Evolutionary conservation across 2,888 invertebrate species (phyloP).

Genomic region (Polydesmus complanatus): DNA sequence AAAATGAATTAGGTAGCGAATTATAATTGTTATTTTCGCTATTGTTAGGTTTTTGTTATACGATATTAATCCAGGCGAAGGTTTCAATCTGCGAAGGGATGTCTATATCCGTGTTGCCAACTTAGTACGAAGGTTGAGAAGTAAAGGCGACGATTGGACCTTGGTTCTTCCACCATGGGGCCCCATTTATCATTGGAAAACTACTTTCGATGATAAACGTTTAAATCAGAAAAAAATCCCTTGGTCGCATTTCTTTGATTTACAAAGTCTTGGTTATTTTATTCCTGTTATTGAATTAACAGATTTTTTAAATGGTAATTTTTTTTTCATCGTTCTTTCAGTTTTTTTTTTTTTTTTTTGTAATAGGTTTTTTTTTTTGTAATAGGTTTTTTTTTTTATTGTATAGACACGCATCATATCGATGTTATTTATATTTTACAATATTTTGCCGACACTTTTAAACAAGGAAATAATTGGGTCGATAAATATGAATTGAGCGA

Average conservation of each 20-base stretch:
- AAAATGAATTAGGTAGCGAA: constrained; percentile 1
- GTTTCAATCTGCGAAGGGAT: constrained; percentile 90
- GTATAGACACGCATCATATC: constrained; percentile 39
- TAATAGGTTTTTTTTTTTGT: neutral
- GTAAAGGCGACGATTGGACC: constrained; percentile 36
- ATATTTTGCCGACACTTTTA: constrained; percentile 73
- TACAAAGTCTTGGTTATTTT: constrained; percentile 53
- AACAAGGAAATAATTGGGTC: constrained; percentile 55
- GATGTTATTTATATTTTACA: constrained; percentile 68
- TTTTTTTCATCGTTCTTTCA: no score
- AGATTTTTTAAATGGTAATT: constrained; percentile 53
- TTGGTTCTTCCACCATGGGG: constrained; percentile 77
- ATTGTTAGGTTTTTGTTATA: constrained; percentile 62
- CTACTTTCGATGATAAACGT: constrained; percentile 34
- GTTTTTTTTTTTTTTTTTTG: constrained; percentile 7
- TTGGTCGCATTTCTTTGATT: constrained; percentile 71
- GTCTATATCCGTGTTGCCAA: constrained; percentile 87
- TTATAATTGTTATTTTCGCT: no score
- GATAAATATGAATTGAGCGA: constrained; percentile 59
- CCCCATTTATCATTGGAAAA: constrained; percentile 77
- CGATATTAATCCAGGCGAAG: constrained; percentile 88
- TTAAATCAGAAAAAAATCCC: constrained; percentile 45
- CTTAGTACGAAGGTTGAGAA: constrained; percentile 53
- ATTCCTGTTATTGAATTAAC: constrained; percentile 76
- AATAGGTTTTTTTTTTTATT: no score